phyloP scores from a whole-genome alignment of 2,797 vertebrate genomes.

The Lagorchestes hirsutus region DNA sequence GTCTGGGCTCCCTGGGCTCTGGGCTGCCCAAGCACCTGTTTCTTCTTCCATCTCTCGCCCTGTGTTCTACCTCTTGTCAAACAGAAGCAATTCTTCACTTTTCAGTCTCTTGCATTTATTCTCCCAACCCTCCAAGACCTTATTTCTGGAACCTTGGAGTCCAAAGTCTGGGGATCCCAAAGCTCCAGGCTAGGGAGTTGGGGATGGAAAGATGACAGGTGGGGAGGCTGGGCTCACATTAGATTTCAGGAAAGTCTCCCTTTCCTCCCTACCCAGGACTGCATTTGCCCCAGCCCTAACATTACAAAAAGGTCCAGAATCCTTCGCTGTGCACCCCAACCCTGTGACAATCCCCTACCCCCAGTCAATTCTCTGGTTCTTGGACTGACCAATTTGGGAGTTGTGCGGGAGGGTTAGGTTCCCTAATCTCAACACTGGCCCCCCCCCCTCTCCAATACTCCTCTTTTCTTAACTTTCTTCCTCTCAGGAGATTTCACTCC shows the following conservation, averaged over 20 bases:
- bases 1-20: not conserved
- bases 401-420: not conserved
- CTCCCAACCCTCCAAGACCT: not conserved
- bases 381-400: not conserved
- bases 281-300: not conserved
- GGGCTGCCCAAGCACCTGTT: not conserved
- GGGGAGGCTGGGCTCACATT: not conserved
- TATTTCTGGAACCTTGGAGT: not conserved
- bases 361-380: not conserved
- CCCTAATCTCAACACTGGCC: not conserved
- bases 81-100: not conserved
- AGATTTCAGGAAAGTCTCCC: not conserved
- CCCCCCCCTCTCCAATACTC: not conserved
- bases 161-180: not conserved
- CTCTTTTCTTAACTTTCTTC: not conserved
- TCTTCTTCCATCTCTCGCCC: not conserved
- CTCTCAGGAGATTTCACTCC: not conserved
- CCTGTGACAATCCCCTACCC: not conserved
- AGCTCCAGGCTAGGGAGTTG: not conserved
- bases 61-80: not conserved
- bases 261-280: not conserved
- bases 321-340: not conserved
- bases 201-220: not conserved
- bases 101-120: not conserved
- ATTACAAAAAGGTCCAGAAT: not conserved